Conservation (phyloP, 2,113 vertebrate species). For the Mus musculus region DNA sequence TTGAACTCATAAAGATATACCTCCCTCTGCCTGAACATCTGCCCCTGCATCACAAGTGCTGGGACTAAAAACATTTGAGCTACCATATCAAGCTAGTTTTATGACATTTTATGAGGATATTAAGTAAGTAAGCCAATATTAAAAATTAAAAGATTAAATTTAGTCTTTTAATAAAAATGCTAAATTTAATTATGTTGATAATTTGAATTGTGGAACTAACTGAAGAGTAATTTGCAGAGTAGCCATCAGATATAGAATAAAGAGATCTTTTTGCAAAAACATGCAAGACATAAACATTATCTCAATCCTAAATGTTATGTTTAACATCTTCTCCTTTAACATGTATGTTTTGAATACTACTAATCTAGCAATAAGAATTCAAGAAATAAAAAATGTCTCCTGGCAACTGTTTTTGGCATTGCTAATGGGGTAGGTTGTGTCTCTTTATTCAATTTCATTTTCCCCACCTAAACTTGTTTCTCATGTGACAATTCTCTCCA, state of each 20-base stretch:
- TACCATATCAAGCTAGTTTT: neutral
- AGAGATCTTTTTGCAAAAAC: neutral
- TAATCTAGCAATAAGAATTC: neutral
- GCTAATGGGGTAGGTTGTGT: neutral
- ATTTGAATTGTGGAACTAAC: neutral
- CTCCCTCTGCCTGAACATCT: neutral
- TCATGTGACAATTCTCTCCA: conserved; percentile 70
- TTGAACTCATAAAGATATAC: neutral
- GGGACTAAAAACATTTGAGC: neutral
- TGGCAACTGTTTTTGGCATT: conserved; percentile 34
- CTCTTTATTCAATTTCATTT: conserved; percentile 76
- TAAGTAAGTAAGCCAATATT: neutral
- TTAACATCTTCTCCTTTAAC: neutral
- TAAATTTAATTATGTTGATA: neutral
- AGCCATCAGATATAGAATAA: neutral
- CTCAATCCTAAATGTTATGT: neutral
- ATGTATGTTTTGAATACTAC: neutral
- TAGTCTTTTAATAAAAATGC: neutral
- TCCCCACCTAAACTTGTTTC: conserved; percentile 70
- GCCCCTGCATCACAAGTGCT: too few species aligned
- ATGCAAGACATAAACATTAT: neutral
- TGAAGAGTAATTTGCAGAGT: neutral
- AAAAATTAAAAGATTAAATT: neutral
- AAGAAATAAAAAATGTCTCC: neutral
- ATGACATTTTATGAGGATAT: neutral